A percentile compares a stretch with the other conserved stretches of the same genome.
These are phyloP conservation scores for Strix aluco DNA, from an alignment of 2,113 vertebrate genomes.

Conservation along the genomic window DNA sequence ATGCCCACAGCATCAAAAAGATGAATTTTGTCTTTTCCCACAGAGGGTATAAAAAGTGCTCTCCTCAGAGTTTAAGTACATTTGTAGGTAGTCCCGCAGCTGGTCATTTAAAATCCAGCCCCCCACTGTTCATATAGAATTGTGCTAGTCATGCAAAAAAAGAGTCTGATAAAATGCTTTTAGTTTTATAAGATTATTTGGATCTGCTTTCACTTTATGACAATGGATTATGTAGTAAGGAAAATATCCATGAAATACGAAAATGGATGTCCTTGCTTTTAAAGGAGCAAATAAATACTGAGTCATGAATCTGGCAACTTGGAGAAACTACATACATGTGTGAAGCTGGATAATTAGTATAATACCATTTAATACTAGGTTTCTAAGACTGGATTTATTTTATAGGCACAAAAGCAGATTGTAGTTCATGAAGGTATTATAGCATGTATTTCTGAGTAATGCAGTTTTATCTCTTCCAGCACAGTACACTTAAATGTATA, in stretches of 20 bases:
- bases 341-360: constrained; percentile 45
- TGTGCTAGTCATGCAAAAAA: background rate
- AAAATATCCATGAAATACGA: constrained; percentile 49
- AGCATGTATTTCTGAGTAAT: constrained; percentile 16
- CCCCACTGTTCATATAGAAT: background rate
- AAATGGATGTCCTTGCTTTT: constrained; percentile 45
- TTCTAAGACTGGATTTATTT: constrained; percentile 43
- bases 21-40: background rate
- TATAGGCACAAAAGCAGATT: constrained; percentile 40
- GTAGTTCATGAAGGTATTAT: constrained; percentile 25
- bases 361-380: constrained; percentile 26
- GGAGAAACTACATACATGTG: background rate
- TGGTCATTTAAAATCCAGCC: background rate
- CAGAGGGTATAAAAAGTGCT: background rate
- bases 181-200: constrained; percentile 50
- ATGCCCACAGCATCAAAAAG: background rate
- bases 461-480: constrained; percentile 35
- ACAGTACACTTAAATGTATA: background rate
- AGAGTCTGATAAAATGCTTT: constrained; percentile 11
- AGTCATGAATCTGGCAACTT: constrained; percentile 45
- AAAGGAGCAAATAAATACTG: constrained; percentile 29
- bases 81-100: background rate
- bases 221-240: constrained; percentile 43
- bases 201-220: constrained; percentile 45
- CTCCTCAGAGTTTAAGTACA: background rate